Evolutionary conservation across 2,888 invertebrate species (phyloP), one percentile per base, ranked within the genome.

Genomic region (Dryobota labecula): DNA sequence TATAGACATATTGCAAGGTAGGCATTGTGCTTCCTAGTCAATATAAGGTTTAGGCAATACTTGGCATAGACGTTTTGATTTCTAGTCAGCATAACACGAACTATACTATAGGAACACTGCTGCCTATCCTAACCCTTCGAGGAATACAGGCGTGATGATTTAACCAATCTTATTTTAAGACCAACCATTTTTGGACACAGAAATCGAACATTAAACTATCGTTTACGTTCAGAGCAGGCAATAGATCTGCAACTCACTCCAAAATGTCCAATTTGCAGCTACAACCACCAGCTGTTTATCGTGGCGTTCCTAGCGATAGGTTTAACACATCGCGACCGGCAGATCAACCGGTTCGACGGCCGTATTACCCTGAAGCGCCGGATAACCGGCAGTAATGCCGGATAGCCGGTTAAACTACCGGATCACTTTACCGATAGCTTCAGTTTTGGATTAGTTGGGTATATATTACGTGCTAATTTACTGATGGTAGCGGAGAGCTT

Each of bases 361-460:
- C 41, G 73, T 66, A 70, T 84, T 84, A 84, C 57, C 70, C 63
- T 64, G 77, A 56, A 72, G 51, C 58, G 58, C 20, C 67, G 74
- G 65, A 75, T 78, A 72, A 45, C 74, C 49, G 69, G 11, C 67
- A n/a, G 67, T 69, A 78, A 75, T 76, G 61, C 66, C 67, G 53
- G 61, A 43, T 70, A 54, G 51, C 66, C 49, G 78, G 60, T 30
- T 77, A 82, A 70, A 68, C 61, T 67, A 49, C 58, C 56, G 64
- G 63, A 82, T 80, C 72, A 63, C 77, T 80, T 75, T 81, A 82
- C 82, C 74, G 75, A 81, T 81, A 67, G 83, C 61, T 71, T 64
- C 75, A 75, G 41, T 82, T 82, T 68, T 67, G 80, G 79, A 74
- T 78, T 81, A 82, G 57, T 36, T 62, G 61, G 41, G 64, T 71